Evolutionary conservation across 1,140 invertebrate genomes (phyloP).

Genomic region (Acromyrmex echinatior): DNA sequence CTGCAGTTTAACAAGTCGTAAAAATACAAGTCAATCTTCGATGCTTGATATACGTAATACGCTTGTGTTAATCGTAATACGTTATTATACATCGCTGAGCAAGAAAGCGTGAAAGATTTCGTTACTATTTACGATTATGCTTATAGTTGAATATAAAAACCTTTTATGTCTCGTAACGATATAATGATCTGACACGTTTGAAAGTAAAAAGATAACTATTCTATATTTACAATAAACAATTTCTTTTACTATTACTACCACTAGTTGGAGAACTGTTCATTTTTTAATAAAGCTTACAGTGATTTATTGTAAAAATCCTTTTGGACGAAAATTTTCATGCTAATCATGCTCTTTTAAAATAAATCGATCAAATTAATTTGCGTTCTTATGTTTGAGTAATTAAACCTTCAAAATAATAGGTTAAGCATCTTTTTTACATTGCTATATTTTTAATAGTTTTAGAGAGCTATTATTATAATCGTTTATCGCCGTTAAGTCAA

Average conservation of each 20-base stretch:
- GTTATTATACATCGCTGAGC: conserved; percentile 6
- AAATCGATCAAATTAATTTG: conserved; percentile 25
- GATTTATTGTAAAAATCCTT: neutral
- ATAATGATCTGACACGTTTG: neutral
- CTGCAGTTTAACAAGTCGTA: conserved; percentile 42
- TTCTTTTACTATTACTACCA: neutral
- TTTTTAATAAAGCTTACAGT: neutral
- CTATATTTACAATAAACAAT: neutral
- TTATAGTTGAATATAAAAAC: neutral
- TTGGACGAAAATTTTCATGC: conserved; percentile 54
- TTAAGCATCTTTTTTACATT: conserved; percentile 14
- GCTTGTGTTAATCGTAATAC: conserved; percentile 23
- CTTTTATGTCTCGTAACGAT: neutral
- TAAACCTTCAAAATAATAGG: neutral
- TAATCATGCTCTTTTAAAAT: conserved; percentile 7
- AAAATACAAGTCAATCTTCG: conserved; percentile 16
- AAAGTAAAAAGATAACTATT: neutral
- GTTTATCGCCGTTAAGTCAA: neutral
- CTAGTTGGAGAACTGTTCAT: neutral
- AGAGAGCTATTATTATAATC: conserved; percentile 11
- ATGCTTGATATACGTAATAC: conserved; percentile 21
- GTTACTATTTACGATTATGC: neutral
- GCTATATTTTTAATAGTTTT: conserved; percentile 14
- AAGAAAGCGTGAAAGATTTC: conserved; percentile 53
- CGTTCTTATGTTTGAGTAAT: conserved; percentile 15